These are phyloP conservation scores for Apotomis capreana DNA, from an alignment of 2,888 invertebrate genomes.

Conservation along the genomic window DNA sequence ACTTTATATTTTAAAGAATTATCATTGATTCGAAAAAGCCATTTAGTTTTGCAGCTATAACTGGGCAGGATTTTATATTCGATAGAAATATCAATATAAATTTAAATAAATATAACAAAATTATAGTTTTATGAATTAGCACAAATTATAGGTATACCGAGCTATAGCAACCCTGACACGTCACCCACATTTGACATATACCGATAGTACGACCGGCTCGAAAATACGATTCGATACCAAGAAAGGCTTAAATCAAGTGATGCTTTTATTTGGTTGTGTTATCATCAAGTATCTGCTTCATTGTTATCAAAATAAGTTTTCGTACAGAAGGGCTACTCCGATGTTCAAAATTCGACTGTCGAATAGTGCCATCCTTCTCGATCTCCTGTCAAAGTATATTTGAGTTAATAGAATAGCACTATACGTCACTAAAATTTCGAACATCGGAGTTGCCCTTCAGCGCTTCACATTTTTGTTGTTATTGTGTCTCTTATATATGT, in stretches of 20 bases:
- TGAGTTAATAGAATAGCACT: too few relatives aligned
- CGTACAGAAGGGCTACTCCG: too few relatives aligned
- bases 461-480: neutral
- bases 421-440: too few relatives aligned
- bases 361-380: too few relatives aligned
- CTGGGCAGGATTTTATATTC: neutral
- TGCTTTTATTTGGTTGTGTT: conserved; percentile 6
- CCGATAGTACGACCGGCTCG: conserved; percentile 3
- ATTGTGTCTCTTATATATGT: conserved; percentile 4
- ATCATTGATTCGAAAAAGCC: too few relatives aligned
- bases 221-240: neutral
- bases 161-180: conserved; percentile 33
- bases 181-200: conserved; percentile 29
- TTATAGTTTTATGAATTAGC: neutral
- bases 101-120: neutral
- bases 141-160: neutral
- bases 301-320: conserved; percentile 12
- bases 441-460: neutral
- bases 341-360: too few relatives aligned
- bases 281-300: conserved; percentile 1
- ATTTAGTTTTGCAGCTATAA: too few relatives aligned
- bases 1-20: neutral
- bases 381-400: too few relatives aligned
- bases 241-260: neutral
- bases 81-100: too few relatives aligned